Evolutionary conservation across 2,888 invertebrate species (phyloP), one percentile per base, ranked within the genome.

Genomic region (Scaptomyza caliginosa): DNA sequence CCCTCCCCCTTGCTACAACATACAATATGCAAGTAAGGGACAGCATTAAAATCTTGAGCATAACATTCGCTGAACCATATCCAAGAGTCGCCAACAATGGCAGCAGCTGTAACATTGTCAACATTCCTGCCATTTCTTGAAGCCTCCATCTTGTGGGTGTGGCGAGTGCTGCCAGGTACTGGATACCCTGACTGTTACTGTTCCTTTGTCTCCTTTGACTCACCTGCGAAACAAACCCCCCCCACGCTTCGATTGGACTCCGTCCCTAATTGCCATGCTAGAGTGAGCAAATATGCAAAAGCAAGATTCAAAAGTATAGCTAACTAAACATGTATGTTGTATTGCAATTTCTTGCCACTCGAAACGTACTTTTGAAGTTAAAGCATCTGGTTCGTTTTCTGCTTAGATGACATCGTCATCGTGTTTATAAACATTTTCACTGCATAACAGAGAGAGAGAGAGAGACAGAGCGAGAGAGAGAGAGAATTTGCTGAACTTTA

Each of bases 41-140:
- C 30, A 46, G 57, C 74, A 72, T 70, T 74, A 48, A 68, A 72
- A 57, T 77, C 77, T 69, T 70, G 50, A 67, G 76, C 51, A 72
- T 68, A 63, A 67, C 65, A 79, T 65, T 67, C 69, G 68, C 69
- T 77, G 76, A 82, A 80, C 71, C 80, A 71, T 72, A 68, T 59
- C 67, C 63, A 64, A 51, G 21, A 64, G 21, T 43, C 30, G 13
- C 16, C 48, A 50, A 69, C 50, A 59, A 56, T 59, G 16, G 3
- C 45, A 45, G 28, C 52, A 56, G 28, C 34, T 32, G 16, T 49
- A 46, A 36, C 42, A 34, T 17, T 42, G 40, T 16, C 30, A 32
- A 24, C 39, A 38, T 69, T 69, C 70, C 69, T 52, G 46, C 30
- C 28, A 8, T 46, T 55, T 11, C 45, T 64, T 6, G 0, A 30